Evolutionary conservation across 1,140 invertebrate species (phyloP).

Genomic region (Rhagoletis zephyria): DNA sequence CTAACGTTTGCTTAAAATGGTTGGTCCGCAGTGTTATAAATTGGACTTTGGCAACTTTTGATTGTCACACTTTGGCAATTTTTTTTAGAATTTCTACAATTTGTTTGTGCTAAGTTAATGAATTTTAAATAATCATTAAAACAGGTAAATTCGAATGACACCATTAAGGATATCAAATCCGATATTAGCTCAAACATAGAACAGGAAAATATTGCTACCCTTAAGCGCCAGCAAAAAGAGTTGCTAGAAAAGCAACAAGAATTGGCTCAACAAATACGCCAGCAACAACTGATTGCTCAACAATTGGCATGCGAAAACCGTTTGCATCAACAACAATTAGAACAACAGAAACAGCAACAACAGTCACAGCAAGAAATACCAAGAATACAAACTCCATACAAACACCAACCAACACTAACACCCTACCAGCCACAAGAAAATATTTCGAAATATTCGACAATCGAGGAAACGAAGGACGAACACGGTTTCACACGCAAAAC

Average conservation of each 20-base stretch:
- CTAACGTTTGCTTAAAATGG: too few species aligned
- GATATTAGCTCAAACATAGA: slow-evolving; percentile 77
- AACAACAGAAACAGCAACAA: slow-evolving; percentile 50
- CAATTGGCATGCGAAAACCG: slow-evolving; percentile 62
- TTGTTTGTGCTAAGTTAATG: too few species aligned
- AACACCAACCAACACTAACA: not conserved
- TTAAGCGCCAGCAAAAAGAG: slow-evolving; percentile 64
- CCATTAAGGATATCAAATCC: slow-evolving; percentile 77
- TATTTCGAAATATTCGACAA: slow-evolving; percentile 50
- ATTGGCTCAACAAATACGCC: slow-evolving; percentile 63
- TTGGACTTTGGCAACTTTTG: too few species aligned
- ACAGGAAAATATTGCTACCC: slow-evolving; percentile 64
- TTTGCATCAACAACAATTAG: slow-evolving; percentile 57
- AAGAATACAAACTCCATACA: not conserved
- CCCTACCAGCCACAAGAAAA: slow-evolving; percentile 43
- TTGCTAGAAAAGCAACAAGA: slow-evolving; percentile 67
- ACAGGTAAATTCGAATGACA: slow-evolving; percentile 76
- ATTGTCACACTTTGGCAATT: too few species aligned
- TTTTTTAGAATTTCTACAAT: too few species aligned
- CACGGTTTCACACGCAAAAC: slow-evolving; percentile 34
- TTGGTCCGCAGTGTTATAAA: too few species aligned
- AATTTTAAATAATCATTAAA: slow-evolving; percentile 56
- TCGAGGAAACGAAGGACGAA: slow-evolving; percentile 51
- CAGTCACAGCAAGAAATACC: not conserved
- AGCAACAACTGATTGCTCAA: slow-evolving; percentile 65